These are phyloP conservation scores for Napeogenes inachia DNA, from an alignment of 2,888 invertebrate species.

Conservation along the genomic window DNA sequence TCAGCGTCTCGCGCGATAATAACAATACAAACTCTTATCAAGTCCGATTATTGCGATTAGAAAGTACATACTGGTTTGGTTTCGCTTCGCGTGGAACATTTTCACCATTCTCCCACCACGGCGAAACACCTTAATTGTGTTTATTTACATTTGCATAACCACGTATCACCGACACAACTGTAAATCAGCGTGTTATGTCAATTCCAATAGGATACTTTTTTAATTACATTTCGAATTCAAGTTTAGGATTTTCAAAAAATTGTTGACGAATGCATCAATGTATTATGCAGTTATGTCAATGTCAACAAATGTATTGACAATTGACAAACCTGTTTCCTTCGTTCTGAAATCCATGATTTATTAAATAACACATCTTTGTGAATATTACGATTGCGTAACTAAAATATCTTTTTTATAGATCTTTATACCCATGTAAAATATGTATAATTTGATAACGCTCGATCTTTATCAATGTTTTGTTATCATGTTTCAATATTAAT, in stretches of 20 bases:
- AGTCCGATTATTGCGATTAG: slow-evolving; percentile 61
- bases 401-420: too few species aligned
- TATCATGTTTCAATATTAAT: too few species aligned
- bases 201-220: slow-evolving; percentile 1
- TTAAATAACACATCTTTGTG: not conserved
- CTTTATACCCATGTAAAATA: too few species aligned
- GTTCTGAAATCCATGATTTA: not conserved
- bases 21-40: slow-evolving; percentile 36
- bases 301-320: not conserved
- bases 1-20: slow-evolving; percentile 19
- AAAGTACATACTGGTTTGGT: slow-evolving; percentile 63
- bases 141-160: slow-evolving; percentile 38
- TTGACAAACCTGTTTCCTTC: not conserved
- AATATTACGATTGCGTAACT: too few species aligned
- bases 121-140: slow-evolving; percentile 32
- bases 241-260: not conserved
- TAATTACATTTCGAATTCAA: slow-evolving; percentile 15
- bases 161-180: slow-evolving; percentile 1
- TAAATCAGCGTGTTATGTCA: slow-evolving; percentile 17
- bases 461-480: too few species aligned
- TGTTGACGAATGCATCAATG: slow-evolving; percentile 12
- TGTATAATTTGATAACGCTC: too few species aligned
- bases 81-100: slow-evolving; percentile 50
- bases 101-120: slow-evolving; percentile 68
- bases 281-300: slow-evolving; percentile 13